Percentiles rank a stretch among this genome's conserved stretches.
These are phyloP conservation scores for Calliphora vicina DNA, from an alignment of 1,140 invertebrate genomes.

Conservation along the genomic window DNA sequence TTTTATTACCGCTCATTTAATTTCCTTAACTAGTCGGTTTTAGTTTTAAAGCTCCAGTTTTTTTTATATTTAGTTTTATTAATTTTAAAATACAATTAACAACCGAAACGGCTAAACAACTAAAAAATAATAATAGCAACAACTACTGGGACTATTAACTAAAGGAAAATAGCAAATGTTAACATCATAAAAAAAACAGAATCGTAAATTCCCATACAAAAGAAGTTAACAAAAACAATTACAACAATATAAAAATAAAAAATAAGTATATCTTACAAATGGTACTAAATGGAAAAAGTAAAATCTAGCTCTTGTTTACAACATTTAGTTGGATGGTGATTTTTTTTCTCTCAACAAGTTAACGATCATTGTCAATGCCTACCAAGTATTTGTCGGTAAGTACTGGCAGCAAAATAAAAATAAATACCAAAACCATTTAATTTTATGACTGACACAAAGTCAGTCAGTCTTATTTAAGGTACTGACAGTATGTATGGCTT, in stretches of 20 bases:
- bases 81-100: not conserved
- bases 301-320: not conserved
- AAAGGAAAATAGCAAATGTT: not conserved
- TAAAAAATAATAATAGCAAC: not conserved
- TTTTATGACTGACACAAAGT: not conserved
- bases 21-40: not conserved
- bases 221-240: not conserved
- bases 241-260: not conserved
- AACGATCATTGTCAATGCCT: slow-evolving; percentile 2
- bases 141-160: no score
- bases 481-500: not conserved
- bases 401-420: not conserved
- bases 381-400: not conserved
- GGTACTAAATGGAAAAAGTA: not conserved
- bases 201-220: not conserved
- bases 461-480: not conserved
- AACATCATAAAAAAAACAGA: not conserved
- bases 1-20: not conserved
- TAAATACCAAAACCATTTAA: not conserved
- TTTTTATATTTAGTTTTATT: not conserved
- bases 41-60: not conserved
- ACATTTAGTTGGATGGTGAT: not conserved
- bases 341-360: not conserved
- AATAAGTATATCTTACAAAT: not conserved
- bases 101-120: not conserved